Percentiles rank a stretch among this genome's conserved stretches.
Evolutionary conservation across 2,888 invertebrate species (phyloP).

Genomic region (Lochmaea crataegi): DNA sequence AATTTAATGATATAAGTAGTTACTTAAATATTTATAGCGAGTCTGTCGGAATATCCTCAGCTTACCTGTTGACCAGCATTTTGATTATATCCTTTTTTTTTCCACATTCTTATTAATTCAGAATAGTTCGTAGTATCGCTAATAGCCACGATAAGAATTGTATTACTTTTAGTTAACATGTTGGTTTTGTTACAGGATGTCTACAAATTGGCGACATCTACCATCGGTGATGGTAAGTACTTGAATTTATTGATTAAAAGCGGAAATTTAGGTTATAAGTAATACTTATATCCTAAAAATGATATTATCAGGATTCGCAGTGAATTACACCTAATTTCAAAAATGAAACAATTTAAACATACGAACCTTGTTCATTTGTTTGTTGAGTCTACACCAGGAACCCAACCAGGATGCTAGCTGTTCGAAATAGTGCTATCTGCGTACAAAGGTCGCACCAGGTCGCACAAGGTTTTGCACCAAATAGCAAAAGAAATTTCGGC

Average conservation of each 20-base stretch:
- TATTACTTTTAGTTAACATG: neutral
- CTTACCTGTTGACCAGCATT: slow-evolving; percentile 4
- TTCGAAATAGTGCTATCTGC: too few species aligned
- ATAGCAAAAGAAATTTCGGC: too few species aligned
- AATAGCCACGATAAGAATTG: neutral
- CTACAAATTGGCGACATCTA: neutral
- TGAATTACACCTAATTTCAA: too few species aligned
- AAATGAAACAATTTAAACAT: too few species aligned
- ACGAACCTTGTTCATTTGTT: too few species aligned
- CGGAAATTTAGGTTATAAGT: too few species aligned
- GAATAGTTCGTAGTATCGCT: neutral
- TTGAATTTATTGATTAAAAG: neutral
- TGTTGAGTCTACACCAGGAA: too few species aligned
- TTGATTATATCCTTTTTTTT: slow-evolving; percentile 11
- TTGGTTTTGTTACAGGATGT: neutral
- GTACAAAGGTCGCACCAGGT: too few species aligned
- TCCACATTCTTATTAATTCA: neutral
- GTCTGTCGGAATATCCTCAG: slow-evolving; percentile 4
- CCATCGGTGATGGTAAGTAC: neutral
- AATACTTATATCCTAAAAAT: too few species aligned
- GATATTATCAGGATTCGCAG: too few species aligned
- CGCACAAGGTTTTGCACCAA: too few species aligned
- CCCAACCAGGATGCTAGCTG: too few species aligned
- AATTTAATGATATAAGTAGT: slow-evolving; percentile 13
- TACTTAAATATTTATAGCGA: slow-evolving; percentile 16